Evolutionary conservation across 2,888 invertebrate species (phyloP).

Genomic region (Drymonia ruficornis): DNA sequence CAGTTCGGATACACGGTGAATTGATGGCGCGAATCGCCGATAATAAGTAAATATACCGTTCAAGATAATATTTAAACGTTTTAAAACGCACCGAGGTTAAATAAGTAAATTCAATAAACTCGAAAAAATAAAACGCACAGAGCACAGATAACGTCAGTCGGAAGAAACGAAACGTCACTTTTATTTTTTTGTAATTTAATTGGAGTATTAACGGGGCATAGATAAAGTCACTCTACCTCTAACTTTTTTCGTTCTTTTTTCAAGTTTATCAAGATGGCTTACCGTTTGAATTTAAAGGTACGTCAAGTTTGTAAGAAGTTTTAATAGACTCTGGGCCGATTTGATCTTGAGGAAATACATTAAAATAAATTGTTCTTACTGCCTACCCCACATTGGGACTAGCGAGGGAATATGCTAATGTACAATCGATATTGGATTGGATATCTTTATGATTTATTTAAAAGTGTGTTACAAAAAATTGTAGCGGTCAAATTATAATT

Average conservation of each 20-base stretch:
- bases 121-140: slow-evolving; percentile 41
- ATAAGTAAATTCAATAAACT: slow-evolving; percentile 47
- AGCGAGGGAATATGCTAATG: slow-evolving; percentile 10
- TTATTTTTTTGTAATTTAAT: slow-evolving; percentile 76
- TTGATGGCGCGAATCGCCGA: slow-evolving; percentile 49
- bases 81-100: slow-evolving; percentile 35
- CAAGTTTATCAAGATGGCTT: slow-evolving; percentile 78
- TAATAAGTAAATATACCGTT: slow-evolving; percentile 37
- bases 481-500: too few relatives aligned
- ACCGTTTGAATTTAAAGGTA: slow-evolving; percentile 82
- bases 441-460: slow-evolving; percentile 8
- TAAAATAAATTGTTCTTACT: slow-evolving; percentile 60
- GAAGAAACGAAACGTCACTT: slow-evolving; percentile 66
- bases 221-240: slow-evolving; percentile 74
- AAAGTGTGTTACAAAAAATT: background rate
- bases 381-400: slow-evolving; percentile 19
- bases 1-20: slow-evolving; percentile 51
- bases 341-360: slow-evolving; percentile 72
- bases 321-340: slow-evolving; percentile 78
- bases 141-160: slow-evolving; percentile 52
- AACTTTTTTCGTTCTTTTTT: slow-evolving; percentile 60
- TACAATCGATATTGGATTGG: slow-evolving; percentile 10
- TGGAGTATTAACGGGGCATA: slow-evolving; percentile 79
- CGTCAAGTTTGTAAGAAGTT: slow-evolving; percentile 75
- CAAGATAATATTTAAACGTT: slow-evolving; percentile 40